Percentiles rank a stretch among this genome's conserved stretches.
These are phyloP conservation scores for Clarias fuscus DNA, from an alignment of 2,797 vertebrate genomes.

Conservation along the genomic window DNA sequence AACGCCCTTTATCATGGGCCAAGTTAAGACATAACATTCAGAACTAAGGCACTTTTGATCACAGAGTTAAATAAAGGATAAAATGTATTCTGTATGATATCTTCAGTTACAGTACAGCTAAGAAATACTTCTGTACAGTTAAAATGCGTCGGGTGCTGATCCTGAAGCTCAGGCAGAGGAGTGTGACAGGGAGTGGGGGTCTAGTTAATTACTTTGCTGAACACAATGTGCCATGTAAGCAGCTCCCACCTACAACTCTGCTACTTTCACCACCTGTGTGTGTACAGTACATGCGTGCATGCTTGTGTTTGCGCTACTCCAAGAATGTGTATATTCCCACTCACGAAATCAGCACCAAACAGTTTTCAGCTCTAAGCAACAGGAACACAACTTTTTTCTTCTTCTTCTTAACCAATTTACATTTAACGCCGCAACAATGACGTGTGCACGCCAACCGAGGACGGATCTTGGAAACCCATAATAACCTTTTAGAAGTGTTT, in stretches of 20 bases:
- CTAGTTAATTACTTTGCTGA: constrained; percentile 75
- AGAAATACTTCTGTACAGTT: background rate
- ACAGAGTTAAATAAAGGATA: background rate
- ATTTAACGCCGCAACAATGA: background rate
- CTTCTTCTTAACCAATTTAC: background rate
- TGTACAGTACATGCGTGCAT: constrained; percentile 18
- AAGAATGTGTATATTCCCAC: too few relatives aligned
- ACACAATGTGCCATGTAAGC: constrained; percentile 67
- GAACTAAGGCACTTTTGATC: background rate
- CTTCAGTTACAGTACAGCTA: too few relatives aligned
- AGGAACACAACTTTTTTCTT: background rate
- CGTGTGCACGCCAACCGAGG: background rate
- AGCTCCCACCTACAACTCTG: constrained; percentile 40
- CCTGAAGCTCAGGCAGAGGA: constrained; percentile 57
- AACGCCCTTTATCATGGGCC: background rate
- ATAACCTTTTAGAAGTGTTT: background rate
- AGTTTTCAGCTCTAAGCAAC: background rate
- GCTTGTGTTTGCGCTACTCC: background rate
- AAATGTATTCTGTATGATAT: background rate
- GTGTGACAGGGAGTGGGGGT: constrained; percentile 66
- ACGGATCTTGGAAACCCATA: background rate
- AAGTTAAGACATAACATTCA: background rate
- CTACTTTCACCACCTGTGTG: constrained; percentile 15
- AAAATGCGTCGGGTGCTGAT: constrained; percentile 3
- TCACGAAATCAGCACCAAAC: background rate